These are phyloP conservation scores for Epizoanthus rinbou DNA, from an alignment of 92 coral and sea anemone genomes.

Conservation along the genomic window DNA sequence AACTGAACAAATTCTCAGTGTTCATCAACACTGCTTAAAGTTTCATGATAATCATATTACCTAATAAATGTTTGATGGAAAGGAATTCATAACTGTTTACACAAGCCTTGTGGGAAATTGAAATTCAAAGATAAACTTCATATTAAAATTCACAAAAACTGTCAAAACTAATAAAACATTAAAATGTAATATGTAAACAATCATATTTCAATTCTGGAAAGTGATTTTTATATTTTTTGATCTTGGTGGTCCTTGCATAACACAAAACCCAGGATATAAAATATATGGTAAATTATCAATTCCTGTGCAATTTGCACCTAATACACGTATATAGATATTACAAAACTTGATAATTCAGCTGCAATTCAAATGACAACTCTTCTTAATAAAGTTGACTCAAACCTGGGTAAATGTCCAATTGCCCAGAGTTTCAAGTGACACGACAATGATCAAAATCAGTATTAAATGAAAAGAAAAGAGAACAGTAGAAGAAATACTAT, in stretches of 20 bases:
- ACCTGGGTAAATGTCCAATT: too few relatives aligned
- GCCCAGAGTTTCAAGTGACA: too few relatives aligned
- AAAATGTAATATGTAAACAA: background rate
- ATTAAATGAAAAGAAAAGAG: too few relatives aligned
- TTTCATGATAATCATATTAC: background rate
- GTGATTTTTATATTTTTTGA: background rate
- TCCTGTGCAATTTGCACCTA: too few relatives aligned
- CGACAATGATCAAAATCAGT: too few relatives aligned
- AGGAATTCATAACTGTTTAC: background rate
- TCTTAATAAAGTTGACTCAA: too few relatives aligned
- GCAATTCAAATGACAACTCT: too few relatives aligned
- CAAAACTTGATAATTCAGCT: too few relatives aligned
- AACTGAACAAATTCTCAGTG: slow-evolving; percentile 12
- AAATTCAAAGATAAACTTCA: too few relatives aligned
- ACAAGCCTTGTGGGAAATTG: background rate
- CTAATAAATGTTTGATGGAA: slow-evolving; percentile 8
- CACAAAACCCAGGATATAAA: background rate
- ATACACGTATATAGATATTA: too few relatives aligned
- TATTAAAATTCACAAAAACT: background rate
- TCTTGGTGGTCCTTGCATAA: background rate
- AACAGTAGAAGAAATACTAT: too few relatives aligned
- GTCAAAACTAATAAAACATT: background rate
- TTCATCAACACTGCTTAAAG: background rate
- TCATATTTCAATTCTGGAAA: background rate
- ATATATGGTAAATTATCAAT: too few relatives aligned